Evolutionary conservation across 2,113 vertebrate genomes (phyloP).

Genomic region (Pterocles gutturalis): DNA sequence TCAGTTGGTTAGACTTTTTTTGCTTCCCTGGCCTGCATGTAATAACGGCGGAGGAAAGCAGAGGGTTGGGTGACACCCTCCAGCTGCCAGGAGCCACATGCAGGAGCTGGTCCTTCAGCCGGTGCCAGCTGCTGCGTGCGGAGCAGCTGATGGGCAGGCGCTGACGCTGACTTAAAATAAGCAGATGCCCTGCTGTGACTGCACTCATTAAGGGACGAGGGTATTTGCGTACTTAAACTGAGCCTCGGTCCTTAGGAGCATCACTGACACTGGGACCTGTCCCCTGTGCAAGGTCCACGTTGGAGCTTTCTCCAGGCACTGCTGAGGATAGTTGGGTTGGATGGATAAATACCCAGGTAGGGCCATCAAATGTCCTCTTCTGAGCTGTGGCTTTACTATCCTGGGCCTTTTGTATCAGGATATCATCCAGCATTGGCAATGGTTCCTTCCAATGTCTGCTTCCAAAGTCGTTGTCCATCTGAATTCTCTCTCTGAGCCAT

Average conservation of each 20-base stretch:
- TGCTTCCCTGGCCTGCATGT: neutral
- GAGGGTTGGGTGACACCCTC: neutral
- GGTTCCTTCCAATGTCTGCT: neutral
- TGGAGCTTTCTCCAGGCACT: neutral
- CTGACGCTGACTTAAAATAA: neutral
- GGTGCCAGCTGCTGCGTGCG: fast-evolving
- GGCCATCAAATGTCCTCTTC: neutral
- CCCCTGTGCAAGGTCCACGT: fast-evolving
- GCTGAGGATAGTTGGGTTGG: neutral
- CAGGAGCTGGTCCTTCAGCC: neutral
- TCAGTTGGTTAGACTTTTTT: neutral
- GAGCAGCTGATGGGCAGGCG: neutral
- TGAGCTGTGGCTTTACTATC: neutral
- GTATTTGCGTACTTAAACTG: neutral
- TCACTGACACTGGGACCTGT: neutral
- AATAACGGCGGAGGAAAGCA: fast-evolving
- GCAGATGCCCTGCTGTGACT: neutral
- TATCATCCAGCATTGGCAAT: neutral
- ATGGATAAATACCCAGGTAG: neutral
- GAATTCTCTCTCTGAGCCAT: fast-evolving
- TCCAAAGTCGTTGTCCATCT: neutral
- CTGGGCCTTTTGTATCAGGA: neutral
- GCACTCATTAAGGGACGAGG: neutral
- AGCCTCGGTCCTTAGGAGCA: neutral
- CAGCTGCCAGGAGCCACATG: neutral